phyloP scores from a whole-genome alignment of 35 echinoderm and acorn worm species.

The Antedon bifida region DNA sequence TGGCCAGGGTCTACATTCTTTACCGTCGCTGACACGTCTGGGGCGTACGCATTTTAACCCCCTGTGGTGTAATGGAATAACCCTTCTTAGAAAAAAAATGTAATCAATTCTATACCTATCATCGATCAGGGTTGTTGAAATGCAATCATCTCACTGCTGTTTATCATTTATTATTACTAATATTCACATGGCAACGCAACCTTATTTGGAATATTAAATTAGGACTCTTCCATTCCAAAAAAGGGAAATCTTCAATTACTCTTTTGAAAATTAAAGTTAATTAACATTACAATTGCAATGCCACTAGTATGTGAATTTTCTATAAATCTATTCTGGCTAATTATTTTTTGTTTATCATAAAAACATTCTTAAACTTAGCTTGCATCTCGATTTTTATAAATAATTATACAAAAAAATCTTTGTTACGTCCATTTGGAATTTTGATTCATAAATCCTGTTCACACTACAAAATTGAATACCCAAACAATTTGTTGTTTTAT shows the following conservation, averaged over 20 bases:
- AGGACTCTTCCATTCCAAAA: neutral
- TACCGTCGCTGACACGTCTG: neutral
- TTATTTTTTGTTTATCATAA: neutral
- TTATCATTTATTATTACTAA: too few relatives aligned
- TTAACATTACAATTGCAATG: too few relatives aligned
- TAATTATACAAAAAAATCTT: neutral
- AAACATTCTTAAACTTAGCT: neutral
- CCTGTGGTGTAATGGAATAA: neutral
- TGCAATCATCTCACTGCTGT: too few relatives aligned
- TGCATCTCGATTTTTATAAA: neutral
- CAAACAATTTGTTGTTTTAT: too few relatives aligned
- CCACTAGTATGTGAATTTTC: too few relatives aligned
- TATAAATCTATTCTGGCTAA: neutral
- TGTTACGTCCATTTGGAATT: neutral
- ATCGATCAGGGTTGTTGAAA: too few relatives aligned
- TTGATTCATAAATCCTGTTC: neutral
- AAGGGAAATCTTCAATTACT: neutral
- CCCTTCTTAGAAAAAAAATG: too few relatives aligned
- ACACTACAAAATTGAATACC: too few relatives aligned
- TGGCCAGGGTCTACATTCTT: neutral
- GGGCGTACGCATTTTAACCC: neutral
- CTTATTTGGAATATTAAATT: neutral
- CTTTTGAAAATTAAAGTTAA: too few relatives aligned
- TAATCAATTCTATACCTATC: too few relatives aligned
- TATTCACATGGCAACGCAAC: neutral